These are phyloP conservation scores for Arothron firmamentum DNA, from an alignment of 2,113 vertebrate genomes.

Conservation along the genomic window DNA sequence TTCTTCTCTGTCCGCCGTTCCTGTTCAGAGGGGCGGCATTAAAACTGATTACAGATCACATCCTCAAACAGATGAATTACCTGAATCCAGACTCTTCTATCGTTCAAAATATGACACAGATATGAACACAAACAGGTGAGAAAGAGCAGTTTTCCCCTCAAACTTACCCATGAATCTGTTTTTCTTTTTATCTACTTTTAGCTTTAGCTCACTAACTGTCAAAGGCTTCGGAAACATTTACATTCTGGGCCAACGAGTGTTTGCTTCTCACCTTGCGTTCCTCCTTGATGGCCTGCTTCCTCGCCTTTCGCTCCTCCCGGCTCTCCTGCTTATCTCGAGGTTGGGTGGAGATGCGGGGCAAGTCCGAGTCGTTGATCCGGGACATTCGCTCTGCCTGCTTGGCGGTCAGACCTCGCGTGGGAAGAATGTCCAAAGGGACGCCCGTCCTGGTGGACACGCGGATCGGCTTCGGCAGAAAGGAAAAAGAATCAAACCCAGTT, in stretches of 20 bases:
- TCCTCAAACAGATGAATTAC: neutral
- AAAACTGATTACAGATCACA: neutral
- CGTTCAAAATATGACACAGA: too few relatives aligned
- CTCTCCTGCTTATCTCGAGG: conserved; percentile 79
- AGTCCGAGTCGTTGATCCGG: conserved; percentile 83
- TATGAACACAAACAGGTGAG: too few relatives aligned
- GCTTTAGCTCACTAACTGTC: too few relatives aligned
- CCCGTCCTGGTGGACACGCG: conserved; percentile 86
- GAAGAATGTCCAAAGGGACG: conserved; percentile 84
- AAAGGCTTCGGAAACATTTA: too few relatives aligned
- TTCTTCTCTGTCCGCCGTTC: conserved; percentile 92
- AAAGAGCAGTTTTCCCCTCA: too few relatives aligned
- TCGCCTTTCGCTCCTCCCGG: conserved; percentile 79
- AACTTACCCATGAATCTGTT: too few relatives aligned
- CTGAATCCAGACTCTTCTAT: too few relatives aligned
- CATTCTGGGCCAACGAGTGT: too few relatives aligned
- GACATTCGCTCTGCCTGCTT: conserved; percentile 87
- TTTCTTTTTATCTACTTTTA: too few relatives aligned
- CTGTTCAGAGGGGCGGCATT: conserved; percentile 56
- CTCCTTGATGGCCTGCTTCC: conserved; percentile 86
- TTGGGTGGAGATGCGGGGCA: conserved; percentile 81
- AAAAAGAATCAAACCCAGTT: neutral
- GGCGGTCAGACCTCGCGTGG: conserved; percentile 77
- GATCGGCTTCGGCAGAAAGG: conserved; percentile 78
- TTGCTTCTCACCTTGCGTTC: conserved; percentile 82